Evolutionary conservation across 2,797 vertebrate species (phyloP), one percentile per base, ranked within the genome.

Genomic region (Buphagus erythrorhynchus): DNA sequence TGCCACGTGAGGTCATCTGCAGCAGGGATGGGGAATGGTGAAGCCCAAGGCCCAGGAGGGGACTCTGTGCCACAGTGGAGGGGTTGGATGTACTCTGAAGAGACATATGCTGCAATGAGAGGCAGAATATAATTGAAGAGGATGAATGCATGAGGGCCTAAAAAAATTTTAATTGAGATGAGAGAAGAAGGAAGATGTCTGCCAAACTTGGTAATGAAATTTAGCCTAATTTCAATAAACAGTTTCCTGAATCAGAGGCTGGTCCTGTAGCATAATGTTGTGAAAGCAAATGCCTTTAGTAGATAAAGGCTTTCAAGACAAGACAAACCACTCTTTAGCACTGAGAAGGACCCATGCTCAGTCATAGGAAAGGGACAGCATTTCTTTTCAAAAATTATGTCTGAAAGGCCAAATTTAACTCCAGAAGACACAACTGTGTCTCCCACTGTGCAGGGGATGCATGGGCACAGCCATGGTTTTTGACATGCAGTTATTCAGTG

Each of bases 1-100:
- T 83, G 19, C 26, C 63, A 73, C 0, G 0, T n/a, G 54, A 69
- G 26, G 14, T 31, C 22, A 16, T 14, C 10, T 6, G 4, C 0
- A 0, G 36, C 31, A 65, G 51, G 52, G 45, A 16, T 3, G 2
- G 31, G 46, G 29, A 78, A 3, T 18, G 29, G 2, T 9, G 21
- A 25, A 35, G 20, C 20, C 75, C 40, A 26, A 16, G 62, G 66
- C 10, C 16, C 21, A 40, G 25, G 16, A 24, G 22, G 16, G 54
- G 58, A 65, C 49, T 36, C 5, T 2, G 0, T 16, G 29, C 29
- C 29, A 6, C 48, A 16, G 1, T 3, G 31, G 31, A 76, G n/a
- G 8, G 10, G 11, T 17, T 82, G 55, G 28, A 51, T 43, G 28
- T 17, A 25, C 20, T 63, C 51, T 51, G 33, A 46, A 54, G 52